Conservation (phyloP, 2,797 vertebrate genomes). For the Xenentodon cancila region DNA sequence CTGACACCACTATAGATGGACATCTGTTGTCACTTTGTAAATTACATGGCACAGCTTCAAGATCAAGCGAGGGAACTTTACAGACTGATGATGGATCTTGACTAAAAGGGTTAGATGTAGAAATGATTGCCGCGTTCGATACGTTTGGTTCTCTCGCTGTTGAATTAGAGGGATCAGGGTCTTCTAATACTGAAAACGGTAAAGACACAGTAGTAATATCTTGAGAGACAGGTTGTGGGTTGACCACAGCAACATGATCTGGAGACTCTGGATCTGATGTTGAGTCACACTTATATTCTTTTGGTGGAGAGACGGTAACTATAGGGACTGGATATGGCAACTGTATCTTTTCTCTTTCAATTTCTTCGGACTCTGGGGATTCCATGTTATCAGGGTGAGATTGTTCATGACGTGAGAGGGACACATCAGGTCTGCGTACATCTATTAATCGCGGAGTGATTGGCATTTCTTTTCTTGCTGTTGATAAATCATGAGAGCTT, state of each 20-base stretch:
- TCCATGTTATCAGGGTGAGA: slow-evolving; percentile 30
- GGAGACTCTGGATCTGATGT: slow-evolving; percentile 62
- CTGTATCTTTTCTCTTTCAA: slow-evolving; percentile 42
- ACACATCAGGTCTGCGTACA: slow-evolving; percentile 24
- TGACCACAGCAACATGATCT: slow-evolving; percentile 38
- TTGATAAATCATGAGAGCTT: slow-evolving; percentile 37
- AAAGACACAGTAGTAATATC: slow-evolving; percentile 46
- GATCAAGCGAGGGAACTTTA: slow-evolving; percentile 38
- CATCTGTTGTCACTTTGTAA: slow-evolving; percentile 41
- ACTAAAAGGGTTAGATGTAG: slow-evolving; percentile 30
- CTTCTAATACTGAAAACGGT: slow-evolving; percentile 53
- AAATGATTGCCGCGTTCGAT: slow-evolving; percentile 20
- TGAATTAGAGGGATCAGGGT: slow-evolving; percentile 36
- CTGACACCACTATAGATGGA: slow-evolving; percentile 74
- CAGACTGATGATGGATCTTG: slow-evolving; percentile 24
- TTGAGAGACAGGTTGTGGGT: slow-evolving; percentile 44
- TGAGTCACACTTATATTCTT: slow-evolving; percentile 61
- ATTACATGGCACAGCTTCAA: slow-evolving; percentile 20
- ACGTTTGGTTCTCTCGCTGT: slow-evolving; percentile 53
- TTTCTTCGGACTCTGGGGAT: slow-evolving; percentile 38
- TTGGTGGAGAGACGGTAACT: slow-evolving; percentile 75
- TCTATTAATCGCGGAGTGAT: slow-evolving; percentile 34
- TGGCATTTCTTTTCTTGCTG: slow-evolving; percentile 36
- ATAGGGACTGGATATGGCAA: slow-evolving; percentile 66
- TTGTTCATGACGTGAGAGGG: slow-evolving; percentile 30